phyloP scores from a whole-genome alignment of 2,113 vertebrate genomes.

The Nestor notabilis region DNA sequence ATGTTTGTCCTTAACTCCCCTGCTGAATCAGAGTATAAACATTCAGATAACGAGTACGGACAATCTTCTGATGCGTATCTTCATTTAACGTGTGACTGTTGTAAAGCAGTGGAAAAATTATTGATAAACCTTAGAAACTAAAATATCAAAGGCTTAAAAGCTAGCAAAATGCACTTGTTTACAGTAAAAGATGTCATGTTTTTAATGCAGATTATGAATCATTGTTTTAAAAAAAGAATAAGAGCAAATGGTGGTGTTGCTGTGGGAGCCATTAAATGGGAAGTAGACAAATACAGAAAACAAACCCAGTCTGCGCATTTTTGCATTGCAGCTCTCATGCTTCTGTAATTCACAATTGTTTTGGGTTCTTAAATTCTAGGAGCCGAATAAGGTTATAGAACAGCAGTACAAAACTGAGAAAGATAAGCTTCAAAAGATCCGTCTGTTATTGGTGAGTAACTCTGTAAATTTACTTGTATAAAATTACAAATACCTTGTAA shows the following conservation, averaged over 20 bases:
- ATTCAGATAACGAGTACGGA: not conserved
- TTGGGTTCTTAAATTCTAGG: slow-evolving; percentile 74
- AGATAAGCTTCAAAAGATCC: slow-evolving; percentile 96
- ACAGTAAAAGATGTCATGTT: not conserved
- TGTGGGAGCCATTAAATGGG: not conserved
- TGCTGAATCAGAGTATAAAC: not conserved
- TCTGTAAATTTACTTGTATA: not conserved
- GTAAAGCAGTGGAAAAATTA: not conserved
- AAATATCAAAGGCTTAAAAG: not conserved
- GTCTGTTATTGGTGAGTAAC: slow-evolving; percentile 89
- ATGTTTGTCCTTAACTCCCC: not conserved
- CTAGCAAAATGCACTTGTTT: not conserved
- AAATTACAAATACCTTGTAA: not conserved
- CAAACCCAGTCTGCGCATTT: not conserved
- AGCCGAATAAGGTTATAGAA: slow-evolving; percentile 85
- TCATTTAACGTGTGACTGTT: not conserved
- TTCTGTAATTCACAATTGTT: not conserved
- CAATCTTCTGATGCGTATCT: accelerated
- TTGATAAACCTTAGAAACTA: not conserved
- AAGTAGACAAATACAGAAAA: not conserved
- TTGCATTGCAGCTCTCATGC: not conserved
- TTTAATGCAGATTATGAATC: not conserved
- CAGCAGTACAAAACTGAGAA: slow-evolving; percentile 86
- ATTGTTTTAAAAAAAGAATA: not conserved
- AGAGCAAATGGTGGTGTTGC: not conserved